These are phyloP conservation scores for Himalopsyche anomala DNA, from an alignment of 2,888 invertebrate genomes.

Conservation along the genomic window DNA sequence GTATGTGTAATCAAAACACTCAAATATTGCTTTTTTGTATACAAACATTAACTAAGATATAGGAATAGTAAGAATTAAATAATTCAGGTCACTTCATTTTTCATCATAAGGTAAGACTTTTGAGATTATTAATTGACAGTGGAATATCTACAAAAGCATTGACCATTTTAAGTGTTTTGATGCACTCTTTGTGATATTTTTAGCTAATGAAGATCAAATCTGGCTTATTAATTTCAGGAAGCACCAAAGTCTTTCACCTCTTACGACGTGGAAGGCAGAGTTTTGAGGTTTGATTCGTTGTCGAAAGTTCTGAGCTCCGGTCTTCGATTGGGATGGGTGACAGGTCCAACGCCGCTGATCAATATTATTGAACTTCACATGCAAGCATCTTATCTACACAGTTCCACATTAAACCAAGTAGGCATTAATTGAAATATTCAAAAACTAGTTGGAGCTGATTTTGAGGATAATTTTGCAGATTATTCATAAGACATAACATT, in stretches of 20 bases:
- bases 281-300: conserved; percentile 86
- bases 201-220: too few species aligned
- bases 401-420: conserved; percentile 82
- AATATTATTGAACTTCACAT: conserved; percentile 82
- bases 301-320: conserved; percentile 86
- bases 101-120: too few species aligned
- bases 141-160: too few species aligned
- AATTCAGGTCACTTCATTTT: too few species aligned
- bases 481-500: not conserved
- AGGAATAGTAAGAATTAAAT: too few species aligned
- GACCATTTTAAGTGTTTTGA: too few species aligned
- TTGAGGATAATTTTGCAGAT: too few species aligned
- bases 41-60: too few species aligned
- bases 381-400: conserved; percentile 82
- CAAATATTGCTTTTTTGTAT: too few species aligned
- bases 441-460: not conserved
- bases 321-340: conserved; percentile 84
- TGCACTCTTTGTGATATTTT: too few species aligned
- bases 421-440: not conserved
- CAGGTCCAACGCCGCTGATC: conserved; percentile 82
- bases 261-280: conserved; percentile 85
- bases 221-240: conserved; percentile 69
- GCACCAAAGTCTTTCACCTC: conserved; percentile 83
- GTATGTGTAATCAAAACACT: too few species aligned
- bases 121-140: too few species aligned